phyloP scores from a whole-genome alignment of 2,888 invertebrate species.

The Steromphala cineraria region DNA sequence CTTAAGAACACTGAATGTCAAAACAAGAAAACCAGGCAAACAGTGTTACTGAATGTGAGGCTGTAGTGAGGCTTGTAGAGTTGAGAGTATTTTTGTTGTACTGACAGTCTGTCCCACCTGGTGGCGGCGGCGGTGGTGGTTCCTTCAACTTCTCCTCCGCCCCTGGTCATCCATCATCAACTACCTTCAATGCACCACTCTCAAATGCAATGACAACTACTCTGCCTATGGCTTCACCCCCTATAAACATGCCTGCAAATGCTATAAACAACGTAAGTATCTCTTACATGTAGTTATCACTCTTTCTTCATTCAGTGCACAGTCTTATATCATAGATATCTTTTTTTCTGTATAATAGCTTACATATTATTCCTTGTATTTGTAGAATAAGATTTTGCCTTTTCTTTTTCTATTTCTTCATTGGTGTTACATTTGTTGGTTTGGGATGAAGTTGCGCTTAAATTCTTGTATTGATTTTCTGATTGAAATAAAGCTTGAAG shows the following conservation, averaged over 20 bases:
- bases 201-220: conserved; percentile 30
- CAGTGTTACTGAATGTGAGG: no score
- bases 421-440: neutral
- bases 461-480: no score
- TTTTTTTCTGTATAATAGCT: neutral
- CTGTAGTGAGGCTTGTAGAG: neutral
- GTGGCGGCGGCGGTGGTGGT: conserved; percentile 47
- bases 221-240: conserved; percentile 51
- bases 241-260: conserved; percentile 46
- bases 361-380: neutral
- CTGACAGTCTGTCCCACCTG: conserved; percentile 30
- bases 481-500: no score
- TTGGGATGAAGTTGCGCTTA: no score
- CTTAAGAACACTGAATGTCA: no score
- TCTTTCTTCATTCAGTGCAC: neutral
- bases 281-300: neutral
- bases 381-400: neutral
- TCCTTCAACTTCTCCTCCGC: conserved; percentile 40
- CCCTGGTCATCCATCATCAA: conserved; percentile 49
- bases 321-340: neutral
- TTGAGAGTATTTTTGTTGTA: conserved; percentile 18
- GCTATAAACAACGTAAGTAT: conserved; percentile 54
- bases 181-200: conserved; percentile 36
- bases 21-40: no score
- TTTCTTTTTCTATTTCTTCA: neutral